Evolutionary conservation across 2,888 invertebrate genomes (phyloP).

Genomic region (Drosophila limbata): DNA sequence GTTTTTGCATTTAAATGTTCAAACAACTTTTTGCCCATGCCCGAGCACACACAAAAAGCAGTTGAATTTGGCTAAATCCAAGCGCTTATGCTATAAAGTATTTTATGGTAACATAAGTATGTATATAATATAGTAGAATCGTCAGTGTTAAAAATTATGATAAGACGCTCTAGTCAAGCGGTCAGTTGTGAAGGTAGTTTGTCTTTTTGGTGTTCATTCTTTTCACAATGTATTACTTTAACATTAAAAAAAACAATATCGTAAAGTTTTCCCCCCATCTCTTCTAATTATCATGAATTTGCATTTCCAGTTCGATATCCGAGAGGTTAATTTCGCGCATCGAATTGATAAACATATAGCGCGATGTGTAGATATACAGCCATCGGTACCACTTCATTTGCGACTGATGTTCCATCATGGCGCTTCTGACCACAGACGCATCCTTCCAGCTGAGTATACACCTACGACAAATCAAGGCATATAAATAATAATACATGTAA

Average conservation of each 20-base stretch:
- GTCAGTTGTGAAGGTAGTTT: slow-evolving; percentile 62
- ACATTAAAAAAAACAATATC: slow-evolving; percentile 11
- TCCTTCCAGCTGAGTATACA: slow-evolving; percentile 89
- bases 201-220: slow-evolving; percentile 68
- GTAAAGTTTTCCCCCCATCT: neutral
- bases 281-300: slow-evolving; percentile 86
- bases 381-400: slow-evolving; percentile 98
- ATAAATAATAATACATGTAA: neutral
- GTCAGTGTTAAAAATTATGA: slow-evolving; percentile 61
- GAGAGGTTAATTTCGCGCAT: slow-evolving; percentile 90
- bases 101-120: slow-evolving; percentile 35
- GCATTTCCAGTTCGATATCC: slow-evolving; percentile 92
- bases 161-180: slow-evolving; percentile 31
- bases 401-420: slow-evolving; percentile 95
- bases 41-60: slow-evolving; percentile 33
- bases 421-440: slow-evolving; percentile 88
- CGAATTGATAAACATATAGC: slow-evolving; percentile 96
- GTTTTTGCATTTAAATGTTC: slow-evolving; percentile 43
- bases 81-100: slow-evolving; percentile 45
- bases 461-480: slow-evolving; percentile 84
- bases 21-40: slow-evolving; percentile 41
- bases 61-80: slow-evolving; percentile 52
- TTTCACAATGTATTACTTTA: slow-evolving; percentile 45
- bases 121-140: slow-evolving; percentile 66
- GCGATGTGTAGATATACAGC: slow-evolving; percentile 94